Percentiles rank a stretch among this genome's conserved stretches.
Evolutionary conservation across 2,113 vertebrate species (phyloP).

Genomic region (Acrocephalus arundinaceus): DNA sequence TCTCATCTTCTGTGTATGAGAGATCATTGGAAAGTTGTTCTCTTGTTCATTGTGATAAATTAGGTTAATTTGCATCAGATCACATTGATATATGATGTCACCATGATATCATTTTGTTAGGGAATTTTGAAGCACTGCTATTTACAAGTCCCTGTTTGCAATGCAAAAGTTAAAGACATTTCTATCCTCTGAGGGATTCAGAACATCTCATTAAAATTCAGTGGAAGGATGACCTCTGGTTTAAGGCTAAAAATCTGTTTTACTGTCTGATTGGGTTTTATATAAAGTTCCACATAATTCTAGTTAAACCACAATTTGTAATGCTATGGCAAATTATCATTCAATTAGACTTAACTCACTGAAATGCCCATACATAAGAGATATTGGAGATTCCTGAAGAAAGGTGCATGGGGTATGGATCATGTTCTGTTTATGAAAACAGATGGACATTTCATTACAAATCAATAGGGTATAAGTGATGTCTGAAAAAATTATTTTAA

Average conservation of each 20-base stretch:
- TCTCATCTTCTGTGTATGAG: background rate
- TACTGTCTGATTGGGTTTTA: constrained; percentile 67
- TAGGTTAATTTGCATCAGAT: constrained; percentile 37
- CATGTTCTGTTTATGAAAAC: constrained; percentile 43
- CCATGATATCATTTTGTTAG: background rate
- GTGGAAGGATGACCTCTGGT: constrained; percentile 43
- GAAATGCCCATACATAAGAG: constrained; percentile 10
- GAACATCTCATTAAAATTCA: constrained; percentile 57
- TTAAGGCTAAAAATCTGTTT: constrained; percentile 70
- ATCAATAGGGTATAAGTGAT: constrained; percentile 42
- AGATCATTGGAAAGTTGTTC: background rate
- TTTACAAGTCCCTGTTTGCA: background rate
- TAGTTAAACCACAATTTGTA: constrained; percentile 69
- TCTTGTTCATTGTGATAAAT: constrained; percentile 27
- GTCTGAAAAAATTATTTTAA: constrained; percentile 57
- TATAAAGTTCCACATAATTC: constrained; percentile 67
- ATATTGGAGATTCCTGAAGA: constrained; percentile 31
- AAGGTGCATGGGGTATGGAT: background rate
- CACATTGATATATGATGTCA: constrained; percentile 10
- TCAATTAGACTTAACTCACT: constrained; percentile 56
- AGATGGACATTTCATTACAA: constrained; percentile 57
- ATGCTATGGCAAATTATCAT: constrained; percentile 70
- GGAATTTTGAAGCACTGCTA: background rate
- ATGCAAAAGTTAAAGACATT: constrained; percentile 39
- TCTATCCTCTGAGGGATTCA: constrained; percentile 24